Conservation (phyloP, 92 coral and sea anemone genomes). For the Scolanthus callimorphus region DNA sequence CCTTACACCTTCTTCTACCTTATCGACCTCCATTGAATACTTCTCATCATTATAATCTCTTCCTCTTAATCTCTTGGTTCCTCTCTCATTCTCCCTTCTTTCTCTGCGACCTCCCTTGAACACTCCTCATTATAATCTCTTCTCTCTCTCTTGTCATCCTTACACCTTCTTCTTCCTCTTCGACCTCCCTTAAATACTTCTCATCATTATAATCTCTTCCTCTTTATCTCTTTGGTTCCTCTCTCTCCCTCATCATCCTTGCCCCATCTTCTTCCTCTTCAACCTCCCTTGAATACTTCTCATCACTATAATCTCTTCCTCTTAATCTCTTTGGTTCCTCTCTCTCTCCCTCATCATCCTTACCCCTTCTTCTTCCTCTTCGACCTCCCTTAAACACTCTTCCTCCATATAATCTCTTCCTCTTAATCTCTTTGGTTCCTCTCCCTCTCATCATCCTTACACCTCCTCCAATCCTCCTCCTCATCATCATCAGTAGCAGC, state of each 20-base stretch:
- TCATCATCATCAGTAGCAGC: too few species aligned
- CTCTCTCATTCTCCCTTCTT: too few species aligned
- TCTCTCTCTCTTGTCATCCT: too few species aligned
- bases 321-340: too few species aligned
- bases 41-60: too few species aligned
- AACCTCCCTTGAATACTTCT: too few species aligned
- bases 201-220: not conserved
- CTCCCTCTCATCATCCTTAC: not conserved
- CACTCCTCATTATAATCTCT: too few species aligned
- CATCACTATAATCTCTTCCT: not conserved
- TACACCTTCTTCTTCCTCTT: not conserved
- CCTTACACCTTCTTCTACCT: too few species aligned
- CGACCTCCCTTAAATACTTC: not conserved
- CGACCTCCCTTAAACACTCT: not conserved
- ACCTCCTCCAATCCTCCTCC: not conserved
- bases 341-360: too few species aligned
- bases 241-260: not conserved
- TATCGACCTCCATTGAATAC: too few species aligned
- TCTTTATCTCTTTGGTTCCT: not conserved
- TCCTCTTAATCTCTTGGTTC: too few species aligned
- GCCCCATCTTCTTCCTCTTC: conserved; percentile 1
- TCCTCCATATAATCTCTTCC: not conserved
- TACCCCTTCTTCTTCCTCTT: not conserved
- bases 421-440: not conserved
- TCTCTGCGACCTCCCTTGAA: too few species aligned